Evolutionary conservation across 2,797 vertebrate species (phyloP).

Genomic region (Melanogrammus aeglefinus): DNA sequence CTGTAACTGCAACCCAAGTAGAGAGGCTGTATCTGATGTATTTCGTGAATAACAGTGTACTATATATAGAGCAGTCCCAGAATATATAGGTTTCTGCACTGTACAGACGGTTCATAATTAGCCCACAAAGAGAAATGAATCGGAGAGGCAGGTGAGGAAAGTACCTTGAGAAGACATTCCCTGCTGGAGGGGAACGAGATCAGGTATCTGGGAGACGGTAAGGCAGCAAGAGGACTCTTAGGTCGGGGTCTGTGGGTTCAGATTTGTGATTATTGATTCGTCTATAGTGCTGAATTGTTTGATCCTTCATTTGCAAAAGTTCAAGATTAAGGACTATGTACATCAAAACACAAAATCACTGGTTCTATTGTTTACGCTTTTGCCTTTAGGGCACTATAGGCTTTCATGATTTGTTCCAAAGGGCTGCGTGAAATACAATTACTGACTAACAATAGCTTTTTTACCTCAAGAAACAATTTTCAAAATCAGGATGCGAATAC

Average conservation of each 20-base stretch:
- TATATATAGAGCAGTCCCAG: no score
- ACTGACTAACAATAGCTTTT: no score
- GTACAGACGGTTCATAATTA: slow-evolving; percentile 65
- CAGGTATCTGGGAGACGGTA: not conserved
- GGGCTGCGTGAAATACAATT: no score
- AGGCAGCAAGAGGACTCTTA: not conserved
- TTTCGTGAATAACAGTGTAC: not conserved
- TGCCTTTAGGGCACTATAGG: no score
- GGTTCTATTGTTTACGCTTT: no score
- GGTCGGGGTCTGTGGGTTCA: not conserved
- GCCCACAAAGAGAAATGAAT: slow-evolving; percentile 66
- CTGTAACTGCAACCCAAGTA: not conserved
- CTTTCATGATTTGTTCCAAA: no score
- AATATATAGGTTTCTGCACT: slow-evolving; percentile 18
- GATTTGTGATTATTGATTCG: not conserved
- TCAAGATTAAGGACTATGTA: no score
- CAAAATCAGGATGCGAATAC: no score
- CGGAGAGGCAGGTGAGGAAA: slow-evolving; percentile 74
- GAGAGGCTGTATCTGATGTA: not conserved
- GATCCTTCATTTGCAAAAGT: no score
- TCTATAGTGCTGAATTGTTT: not conserved
- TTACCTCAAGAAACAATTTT: no score
- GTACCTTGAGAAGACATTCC: not conserved
- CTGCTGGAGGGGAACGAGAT: not conserved
- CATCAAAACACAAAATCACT: no score